phyloP scores from a whole-genome alignment of 2,797 vertebrate genomes.

The Okamejei kenojei region DNA sequence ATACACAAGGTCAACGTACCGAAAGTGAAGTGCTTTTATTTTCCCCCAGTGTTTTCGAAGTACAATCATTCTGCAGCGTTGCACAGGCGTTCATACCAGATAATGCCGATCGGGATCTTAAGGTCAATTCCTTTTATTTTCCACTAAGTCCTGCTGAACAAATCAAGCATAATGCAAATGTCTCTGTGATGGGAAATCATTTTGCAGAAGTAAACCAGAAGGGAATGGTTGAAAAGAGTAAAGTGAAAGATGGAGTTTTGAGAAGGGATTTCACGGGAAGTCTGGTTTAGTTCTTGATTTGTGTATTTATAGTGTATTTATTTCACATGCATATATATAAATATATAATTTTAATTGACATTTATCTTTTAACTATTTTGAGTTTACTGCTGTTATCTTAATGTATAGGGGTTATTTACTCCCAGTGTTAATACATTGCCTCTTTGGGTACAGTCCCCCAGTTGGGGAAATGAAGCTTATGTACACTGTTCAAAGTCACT shows the following conservation, averaged over 20 bases:
- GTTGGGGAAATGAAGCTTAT: background rate
- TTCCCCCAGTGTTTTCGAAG: background rate
- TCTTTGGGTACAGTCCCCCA: background rate
- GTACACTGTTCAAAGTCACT: background rate
- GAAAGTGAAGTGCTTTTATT: background rate
- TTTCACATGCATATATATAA: slow-evolving; percentile 5
- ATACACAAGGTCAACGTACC: no score
- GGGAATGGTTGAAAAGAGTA: background rate
- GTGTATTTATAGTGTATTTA: slow-evolving; percentile 36
- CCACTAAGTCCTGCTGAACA: slow-evolving; percentile 29
- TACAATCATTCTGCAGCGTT: background rate
- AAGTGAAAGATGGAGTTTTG: background rate
- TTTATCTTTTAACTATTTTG: background rate
- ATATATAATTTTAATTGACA: slow-evolving; percentile 28
- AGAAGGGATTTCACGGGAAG: background rate
- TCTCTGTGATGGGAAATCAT: background rate
- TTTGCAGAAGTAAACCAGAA: slow-evolving; percentile 31
- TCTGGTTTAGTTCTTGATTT: slow-evolving; percentile 3
- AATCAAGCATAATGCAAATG: background rate
- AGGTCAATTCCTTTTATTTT: slow-evolving; percentile 31
- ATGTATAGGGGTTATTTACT: slow-evolving; percentile 25
- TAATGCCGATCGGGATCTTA: slow-evolving; percentile 31
- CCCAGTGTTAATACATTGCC: background rate
- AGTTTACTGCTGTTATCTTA: slow-evolving; percentile 36
- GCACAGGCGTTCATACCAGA: background rate